These are phyloP conservation scores for Rhorus exstirpatorius DNA, from an alignment of 2,888 invertebrate genomes.

Conservation along the genomic window DNA sequence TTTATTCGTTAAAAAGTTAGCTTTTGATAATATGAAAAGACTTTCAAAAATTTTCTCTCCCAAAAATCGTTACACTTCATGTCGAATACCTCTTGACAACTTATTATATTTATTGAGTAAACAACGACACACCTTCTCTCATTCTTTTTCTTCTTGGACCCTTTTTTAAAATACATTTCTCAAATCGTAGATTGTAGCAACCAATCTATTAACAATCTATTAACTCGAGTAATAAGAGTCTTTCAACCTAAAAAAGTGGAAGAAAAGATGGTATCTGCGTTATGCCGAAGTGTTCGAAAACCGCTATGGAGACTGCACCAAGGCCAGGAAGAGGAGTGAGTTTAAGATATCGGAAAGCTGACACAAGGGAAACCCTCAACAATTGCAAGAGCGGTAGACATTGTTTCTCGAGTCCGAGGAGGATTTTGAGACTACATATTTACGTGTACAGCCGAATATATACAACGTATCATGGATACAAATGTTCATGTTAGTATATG, in stretches of 20 bases:
- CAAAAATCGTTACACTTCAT: too few species aligned
- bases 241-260: not conserved
- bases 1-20: too few species aligned
- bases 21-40: too few species aligned
- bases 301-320: slow-evolving; percentile 2
- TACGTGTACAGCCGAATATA: not conserved
- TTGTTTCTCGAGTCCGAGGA: not conserved
- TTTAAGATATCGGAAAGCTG: slow-evolving; percentile 19
- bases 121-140: too few species aligned
- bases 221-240: slow-evolving; percentile 76
- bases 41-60: too few species aligned
- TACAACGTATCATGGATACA: slow-evolving; percentile 5
- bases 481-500: slow-evolving; percentile 4
- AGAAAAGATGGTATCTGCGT: not conserved
- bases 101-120: too few species aligned
- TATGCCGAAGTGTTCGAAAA: slow-evolving; percentile 10
- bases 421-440: not conserved
- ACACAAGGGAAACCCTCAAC: slow-evolving; percentile 18
- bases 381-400: not conserved
- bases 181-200: too few species aligned
- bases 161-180: too few species aligned
- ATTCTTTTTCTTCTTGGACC: too few species aligned
- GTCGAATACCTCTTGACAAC: too few species aligned
- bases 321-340: slow-evolving; percentile 4
- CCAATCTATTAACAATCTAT: too few species aligned